Evolutionary conservation across 2,888 invertebrate species (phyloP), one percentile per base, ranked within the genome.

Genomic region (Empis stercorea): DNA sequence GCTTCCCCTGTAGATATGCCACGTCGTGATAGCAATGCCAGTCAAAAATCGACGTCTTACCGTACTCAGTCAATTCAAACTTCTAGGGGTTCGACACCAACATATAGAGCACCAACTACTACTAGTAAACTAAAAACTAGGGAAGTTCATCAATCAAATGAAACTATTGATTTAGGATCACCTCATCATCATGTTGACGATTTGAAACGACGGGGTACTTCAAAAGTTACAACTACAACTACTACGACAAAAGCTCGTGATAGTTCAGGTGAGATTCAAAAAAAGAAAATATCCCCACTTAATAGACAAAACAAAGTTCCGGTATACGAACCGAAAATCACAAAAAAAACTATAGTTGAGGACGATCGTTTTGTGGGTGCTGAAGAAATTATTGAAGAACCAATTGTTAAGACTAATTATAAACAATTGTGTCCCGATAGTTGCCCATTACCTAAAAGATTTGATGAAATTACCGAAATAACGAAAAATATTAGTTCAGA

Each of bases 1-100:
- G 76, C 79, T 34, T 80, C 79, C 9, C 74, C 76, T 51, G 74
- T 74, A n/a, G 75, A 77, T 1, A 74, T 75, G 38, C 51, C 52
- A 36, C 71, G 75, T 10, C 74, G 76, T 2, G 73, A 74, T 37
- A 76, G 70, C 53, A 54, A 54, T 39, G 20, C 40, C 6, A 40
- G 40, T 27, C 64, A 38, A 66, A 64, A 45, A 51, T 66, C 40
- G 57, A 65, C 20, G 51, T 56, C 41, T 10, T 39, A 41, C 32
- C 62, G 65, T 13, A 71, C 68, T 51, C 67, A 68, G 32, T 48
- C 52, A 36, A 59, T 64, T 17, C 52, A 56, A 5, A 60, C 61
- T 14, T 56, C 57, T n/a, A 20, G 34, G 5, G 34, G 34, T 5
- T 34, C 34, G 9, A 34, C 34, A n/a, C 34, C 40, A 23, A 40